phyloP scores from a whole-genome alignment of 2,113 vertebrate genomes.

The Sinocyclocheilus grahami region DNA sequence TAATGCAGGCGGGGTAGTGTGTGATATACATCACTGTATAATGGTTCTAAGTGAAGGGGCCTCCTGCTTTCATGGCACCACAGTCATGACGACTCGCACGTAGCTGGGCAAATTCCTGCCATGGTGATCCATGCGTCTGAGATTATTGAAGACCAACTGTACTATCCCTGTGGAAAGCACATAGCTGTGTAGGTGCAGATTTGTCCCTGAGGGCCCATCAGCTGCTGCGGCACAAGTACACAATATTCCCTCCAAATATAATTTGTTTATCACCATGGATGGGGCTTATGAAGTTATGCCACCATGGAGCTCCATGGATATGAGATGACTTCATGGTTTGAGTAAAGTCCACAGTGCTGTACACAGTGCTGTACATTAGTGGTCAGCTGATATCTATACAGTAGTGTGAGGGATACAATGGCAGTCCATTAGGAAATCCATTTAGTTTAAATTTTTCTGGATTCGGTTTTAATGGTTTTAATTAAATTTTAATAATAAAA shows the following conservation, averaged over 20 bases:
- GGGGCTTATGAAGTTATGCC: background rate
- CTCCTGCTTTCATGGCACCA: slow-evolving; percentile 19
- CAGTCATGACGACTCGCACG: slow-evolving; percentile 37
- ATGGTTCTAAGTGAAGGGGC: slow-evolving; percentile 2
- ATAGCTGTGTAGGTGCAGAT: slow-evolving; percentile 10
- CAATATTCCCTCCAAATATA: background rate
- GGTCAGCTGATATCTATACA: background rate
- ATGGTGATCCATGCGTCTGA: slow-evolving; percentile 40
- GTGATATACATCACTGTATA: slow-evolving; percentile 6
- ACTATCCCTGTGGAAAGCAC: slow-evolving; percentile 24
- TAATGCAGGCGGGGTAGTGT: background rate
- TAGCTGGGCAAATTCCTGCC: slow-evolving; percentile 10
- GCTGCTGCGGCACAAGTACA: background rate
- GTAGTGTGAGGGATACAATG: no score
- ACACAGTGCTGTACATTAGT: no score
- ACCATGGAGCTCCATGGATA: background rate
- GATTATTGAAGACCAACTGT: slow-evolving; percentile 40
- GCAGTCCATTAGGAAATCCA: no score
- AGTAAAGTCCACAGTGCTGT: background rate
- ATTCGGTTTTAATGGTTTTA: no score
- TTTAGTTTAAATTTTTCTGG: no score
- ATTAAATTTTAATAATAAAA: no score
- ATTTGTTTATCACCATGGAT: background rate
- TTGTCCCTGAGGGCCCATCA: slow-evolving; percentile 5
- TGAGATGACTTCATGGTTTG: background rate